Evolutionary conservation across 2,113 vertebrate species (phyloP), one percentile per base, ranked within the genome.

Genomic region (Ceyx melanurus): DNA sequence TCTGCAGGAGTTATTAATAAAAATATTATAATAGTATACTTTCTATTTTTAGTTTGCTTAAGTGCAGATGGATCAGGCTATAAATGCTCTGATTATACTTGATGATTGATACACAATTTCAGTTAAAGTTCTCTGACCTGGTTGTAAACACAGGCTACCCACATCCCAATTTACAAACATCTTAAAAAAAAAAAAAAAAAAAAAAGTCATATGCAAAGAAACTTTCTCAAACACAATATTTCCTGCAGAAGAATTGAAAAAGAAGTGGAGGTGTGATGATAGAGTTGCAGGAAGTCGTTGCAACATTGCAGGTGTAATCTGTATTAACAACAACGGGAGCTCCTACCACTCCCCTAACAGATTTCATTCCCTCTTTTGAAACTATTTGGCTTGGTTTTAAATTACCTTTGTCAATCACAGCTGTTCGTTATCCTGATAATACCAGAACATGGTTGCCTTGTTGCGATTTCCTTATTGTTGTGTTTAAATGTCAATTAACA

Each of bases 1-100:
- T 45, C 15, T 64, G 45, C 16, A 86, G 70, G 75, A 92, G 40
- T 83, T 86, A 78, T 40, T 92, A 9, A 92, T 60, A 46, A 95
- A 81, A 91, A 90, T 90, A 90, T 90, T 94, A 15, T 70, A 71
- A 85, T 67, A 83, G 19, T 51, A 51, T 7, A 13, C 3, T 5
- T 57, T 71, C 53, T 86, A 83, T 88, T 93, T 91, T 92, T 90
- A 75, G 43, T 33, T 91, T 80, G 35, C 60, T 82, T 75, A 82
- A 74, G 31, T 78, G 26, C 40, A 82, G 43, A 57, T 65, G 23
- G 31, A 84, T 92, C 65, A 75, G 50, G 31, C 23, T 42, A 62
- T 53, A 48, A 61, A 25, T 82, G 21, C 9, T 84, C 57, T 84
- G 46, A 73, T 79, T 91, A 75, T 58, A 79, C 33, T 46, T 62